Evolutionary conservation across 2,797 vertebrate genomes (phyloP).

Genomic region (Fratercula arctica): DNA sequence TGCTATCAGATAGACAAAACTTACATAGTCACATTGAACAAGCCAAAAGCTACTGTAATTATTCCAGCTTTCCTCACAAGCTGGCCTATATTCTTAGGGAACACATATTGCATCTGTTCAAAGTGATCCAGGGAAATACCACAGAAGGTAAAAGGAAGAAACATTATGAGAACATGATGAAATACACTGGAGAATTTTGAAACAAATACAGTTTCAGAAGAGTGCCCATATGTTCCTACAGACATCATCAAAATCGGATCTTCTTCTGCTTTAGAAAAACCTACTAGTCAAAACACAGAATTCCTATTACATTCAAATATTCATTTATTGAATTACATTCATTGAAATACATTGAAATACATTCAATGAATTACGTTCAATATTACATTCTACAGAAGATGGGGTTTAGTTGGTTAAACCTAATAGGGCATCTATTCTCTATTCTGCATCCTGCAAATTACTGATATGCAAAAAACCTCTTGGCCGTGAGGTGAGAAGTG

Average conservation of each 20-base stretch:
- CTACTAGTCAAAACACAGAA: background rate
- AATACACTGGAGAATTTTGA: conserved; percentile 48
- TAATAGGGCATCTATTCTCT: background rate
- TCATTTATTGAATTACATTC: background rate
- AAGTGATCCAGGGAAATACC: conserved; percentile 22
- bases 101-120: conserved; percentile 27
- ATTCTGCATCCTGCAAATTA: background rate
- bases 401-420: background rate
- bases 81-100: background rate
- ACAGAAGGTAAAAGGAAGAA: conserved; percentile 50
- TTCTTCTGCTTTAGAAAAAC: background rate
- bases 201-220: conserved; percentile 36
- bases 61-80: conserved; percentile 38
- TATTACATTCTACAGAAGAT: background rate
- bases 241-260: background rate
- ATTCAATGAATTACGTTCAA: background rate
- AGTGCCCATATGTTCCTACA: conserved; percentile 21
- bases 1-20: background rate
- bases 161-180: conserved; percentile 31
- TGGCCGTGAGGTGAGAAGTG: conserved; percentile 26
- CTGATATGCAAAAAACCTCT: conserved; percentile 24
- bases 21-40: background rate
- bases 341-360: background rate
- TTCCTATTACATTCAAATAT: background rate
- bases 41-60: conserved; percentile 26